Percentiles rank a stretch among this genome's conserved stretches.
These are phyloP conservation scores for Camponotus vicinus DNA, from an alignment of 1,140 invertebrate species.

Conservation along the genomic window DNA sequence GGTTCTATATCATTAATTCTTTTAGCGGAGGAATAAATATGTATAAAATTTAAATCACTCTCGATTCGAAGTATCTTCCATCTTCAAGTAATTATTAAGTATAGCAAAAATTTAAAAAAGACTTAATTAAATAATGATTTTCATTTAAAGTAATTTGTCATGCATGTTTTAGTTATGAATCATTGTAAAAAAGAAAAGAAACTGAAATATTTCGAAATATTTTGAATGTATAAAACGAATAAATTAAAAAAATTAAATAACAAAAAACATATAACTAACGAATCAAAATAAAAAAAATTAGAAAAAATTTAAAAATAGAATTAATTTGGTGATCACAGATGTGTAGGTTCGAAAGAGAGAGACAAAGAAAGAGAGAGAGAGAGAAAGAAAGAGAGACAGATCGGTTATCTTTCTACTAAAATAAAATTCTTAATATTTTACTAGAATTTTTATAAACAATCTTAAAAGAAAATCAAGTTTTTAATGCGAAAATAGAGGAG, in stretches of 20 bases:
- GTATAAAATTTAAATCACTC: not conserved
- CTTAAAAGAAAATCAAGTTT: conserved; percentile 27
- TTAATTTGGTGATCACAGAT: too few species aligned
- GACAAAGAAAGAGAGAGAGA: too few species aligned
- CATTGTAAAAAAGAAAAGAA: conserved; percentile 2
- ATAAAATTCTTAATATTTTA: not conserved
- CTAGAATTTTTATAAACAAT: too few species aligned
- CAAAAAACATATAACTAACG: not conserved
- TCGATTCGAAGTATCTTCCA: not conserved
- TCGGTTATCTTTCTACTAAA: not conserved
- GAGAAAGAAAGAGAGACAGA: too few species aligned
- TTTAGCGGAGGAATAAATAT: conserved; percentile 12
- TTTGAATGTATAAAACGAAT: not conserved
- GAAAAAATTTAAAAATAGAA: not conserved
- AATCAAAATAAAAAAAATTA: conserved; percentile 22
- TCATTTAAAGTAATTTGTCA: not conserved
- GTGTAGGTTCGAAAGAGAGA: too few species aligned
- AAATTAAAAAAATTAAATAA: not conserved
- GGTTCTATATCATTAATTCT: not conserved
- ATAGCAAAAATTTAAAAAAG: conserved; percentile 13
- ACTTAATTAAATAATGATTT: conserved; percentile 24
- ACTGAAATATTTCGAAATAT: not conserved
- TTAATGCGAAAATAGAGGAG: not conserved
- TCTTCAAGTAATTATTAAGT: conserved; percentile 22
- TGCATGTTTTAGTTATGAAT: not conserved